Evolutionary conservation across 2,888 invertebrate species (phyloP).

Genomic region (Troglohyphantes excavatus): DNA sequence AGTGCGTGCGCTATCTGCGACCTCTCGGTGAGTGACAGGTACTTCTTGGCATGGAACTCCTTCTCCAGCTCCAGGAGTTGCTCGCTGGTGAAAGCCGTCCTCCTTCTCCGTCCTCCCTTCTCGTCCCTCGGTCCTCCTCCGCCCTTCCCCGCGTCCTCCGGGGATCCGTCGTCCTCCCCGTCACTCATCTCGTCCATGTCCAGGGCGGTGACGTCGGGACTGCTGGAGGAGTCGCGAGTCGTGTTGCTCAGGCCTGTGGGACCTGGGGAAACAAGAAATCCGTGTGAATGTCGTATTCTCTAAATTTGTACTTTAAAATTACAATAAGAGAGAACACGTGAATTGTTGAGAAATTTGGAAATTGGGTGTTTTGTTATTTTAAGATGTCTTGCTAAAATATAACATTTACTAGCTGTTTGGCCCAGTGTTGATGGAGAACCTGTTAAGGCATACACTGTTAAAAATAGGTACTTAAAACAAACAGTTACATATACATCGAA

Average conservation of each 20-base stretch:
- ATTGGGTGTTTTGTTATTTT: no score
- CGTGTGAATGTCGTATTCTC: background rate
- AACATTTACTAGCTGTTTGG: no score
- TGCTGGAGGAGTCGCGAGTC: slow-evolving; percentile 64
- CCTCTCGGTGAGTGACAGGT: slow-evolving; percentile 94
- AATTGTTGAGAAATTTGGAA: no score
- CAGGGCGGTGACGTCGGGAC: slow-evolving; percentile 74
- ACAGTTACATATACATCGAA: no score
- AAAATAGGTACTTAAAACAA: no score
- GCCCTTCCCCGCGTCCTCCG: slow-evolving; percentile 27
- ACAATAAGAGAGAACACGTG: no score
- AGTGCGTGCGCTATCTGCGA: slow-evolving; percentile 95
- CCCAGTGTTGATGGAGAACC: no score
- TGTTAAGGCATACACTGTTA: no score
- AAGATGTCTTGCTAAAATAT: no score
- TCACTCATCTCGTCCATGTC: slow-evolving; percentile 71
- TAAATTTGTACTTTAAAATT: no score
- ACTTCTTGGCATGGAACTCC: slow-evolving; percentile 97
- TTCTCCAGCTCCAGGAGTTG: slow-evolving; percentile 94
- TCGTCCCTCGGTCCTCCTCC: slow-evolving; percentile 7
- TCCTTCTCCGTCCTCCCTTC: slow-evolving; percentile 86
- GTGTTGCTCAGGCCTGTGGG: slow-evolving; percentile 52
- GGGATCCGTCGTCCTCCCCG: slow-evolving; percentile 36
- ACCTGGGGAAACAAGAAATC: slow-evolving; percentile 26
- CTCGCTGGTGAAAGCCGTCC: slow-evolving; percentile 97